These are phyloP conservation scores for Hypomecis punctinalis DNA, from an alignment of 2,888 invertebrate species.

Conservation along the genomic window DNA sequence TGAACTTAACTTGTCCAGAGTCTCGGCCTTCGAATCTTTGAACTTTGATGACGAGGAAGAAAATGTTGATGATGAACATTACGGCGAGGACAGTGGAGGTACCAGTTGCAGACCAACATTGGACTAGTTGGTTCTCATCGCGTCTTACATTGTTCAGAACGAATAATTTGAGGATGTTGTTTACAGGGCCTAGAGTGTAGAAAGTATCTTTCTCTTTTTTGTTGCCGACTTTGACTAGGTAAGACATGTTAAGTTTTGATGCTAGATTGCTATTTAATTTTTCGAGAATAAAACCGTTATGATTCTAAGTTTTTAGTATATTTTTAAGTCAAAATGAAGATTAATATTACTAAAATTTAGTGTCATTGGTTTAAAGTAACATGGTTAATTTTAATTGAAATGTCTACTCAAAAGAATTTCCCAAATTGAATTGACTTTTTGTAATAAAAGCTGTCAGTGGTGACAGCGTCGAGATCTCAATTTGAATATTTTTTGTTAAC, in stretches of 20 bases:
- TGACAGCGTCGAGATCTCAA: too few species aligned
- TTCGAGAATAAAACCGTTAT: too few species aligned
- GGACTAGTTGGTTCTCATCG: not conserved
- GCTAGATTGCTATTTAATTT: too few species aligned
- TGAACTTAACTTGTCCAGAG: slow-evolving; percentile 29
- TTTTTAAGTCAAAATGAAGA: too few species aligned
- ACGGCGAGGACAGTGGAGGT: not conserved
- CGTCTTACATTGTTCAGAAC: slow-evolving; percentile 19
- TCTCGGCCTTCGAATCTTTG: not conserved
- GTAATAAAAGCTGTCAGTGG: too few species aligned
- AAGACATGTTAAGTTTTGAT: not conserved
- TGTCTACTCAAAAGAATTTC: too few species aligned
- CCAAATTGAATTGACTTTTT: too few species aligned
- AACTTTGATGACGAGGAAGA: slow-evolving; percentile 12
- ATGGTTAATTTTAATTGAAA: too few species aligned
- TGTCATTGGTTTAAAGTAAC: too few species aligned
- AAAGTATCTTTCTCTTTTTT: slow-evolving; percentile 25
- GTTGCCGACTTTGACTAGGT: slow-evolving; percentile 2
- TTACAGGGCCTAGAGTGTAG: slow-evolving; percentile 14
- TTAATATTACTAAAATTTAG: too few species aligned
- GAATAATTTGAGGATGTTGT: slow-evolving; percentile 22
- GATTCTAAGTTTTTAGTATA: too few species aligned
- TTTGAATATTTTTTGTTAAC: too few species aligned
- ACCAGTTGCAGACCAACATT: slow-evolving; percentile 11
- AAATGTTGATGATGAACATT: slow-evolving; percentile 1